Conservation (phyloP, 1,140 invertebrate species). For the Pseudomyrmex sp. region DNA sequence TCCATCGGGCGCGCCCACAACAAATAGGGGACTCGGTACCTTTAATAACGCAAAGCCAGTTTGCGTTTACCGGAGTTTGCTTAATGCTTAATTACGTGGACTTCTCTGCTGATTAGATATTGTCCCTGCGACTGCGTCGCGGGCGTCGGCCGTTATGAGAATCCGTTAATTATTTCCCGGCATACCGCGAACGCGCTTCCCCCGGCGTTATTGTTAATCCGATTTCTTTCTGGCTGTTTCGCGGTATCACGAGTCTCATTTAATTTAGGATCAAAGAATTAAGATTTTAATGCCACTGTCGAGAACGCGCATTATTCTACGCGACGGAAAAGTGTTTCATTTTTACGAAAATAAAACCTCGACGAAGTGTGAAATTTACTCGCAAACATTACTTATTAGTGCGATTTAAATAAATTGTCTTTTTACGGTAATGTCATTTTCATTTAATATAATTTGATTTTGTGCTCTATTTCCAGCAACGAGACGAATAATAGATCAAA, state of each 20-base stretch:
- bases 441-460: not conserved
- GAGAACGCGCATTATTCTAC: not conserved
- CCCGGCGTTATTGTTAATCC: constrained; percentile 51
- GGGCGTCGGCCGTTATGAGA: constrained; percentile 51
- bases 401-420: not conserved
- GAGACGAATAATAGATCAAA: too few species aligned
- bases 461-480: not conserved
- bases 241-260: constrained; percentile 50
- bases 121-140: constrained; percentile 59
- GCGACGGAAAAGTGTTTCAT: not conserved
- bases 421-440: too few species aligned
- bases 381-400: not conserved
- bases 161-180: constrained; percentile 70
- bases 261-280: constrained; percentile 60
- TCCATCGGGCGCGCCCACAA: constrained; percentile 30
- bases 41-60: constrained; percentile 73
- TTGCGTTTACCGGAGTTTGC: constrained; percentile 64
- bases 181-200: constrained; percentile 28
- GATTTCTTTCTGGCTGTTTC: constrained; percentile 53
- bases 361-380: not conserved
- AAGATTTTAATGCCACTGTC: constrained; percentile 36
- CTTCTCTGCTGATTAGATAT: constrained; percentile 70
- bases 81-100: constrained; percentile 72
- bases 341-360: constrained; percentile 10
- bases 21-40: constrained; percentile 23